Conservation (phyloP, 2,888 invertebrate genomes). For the Strigamia crassipes region DNA sequence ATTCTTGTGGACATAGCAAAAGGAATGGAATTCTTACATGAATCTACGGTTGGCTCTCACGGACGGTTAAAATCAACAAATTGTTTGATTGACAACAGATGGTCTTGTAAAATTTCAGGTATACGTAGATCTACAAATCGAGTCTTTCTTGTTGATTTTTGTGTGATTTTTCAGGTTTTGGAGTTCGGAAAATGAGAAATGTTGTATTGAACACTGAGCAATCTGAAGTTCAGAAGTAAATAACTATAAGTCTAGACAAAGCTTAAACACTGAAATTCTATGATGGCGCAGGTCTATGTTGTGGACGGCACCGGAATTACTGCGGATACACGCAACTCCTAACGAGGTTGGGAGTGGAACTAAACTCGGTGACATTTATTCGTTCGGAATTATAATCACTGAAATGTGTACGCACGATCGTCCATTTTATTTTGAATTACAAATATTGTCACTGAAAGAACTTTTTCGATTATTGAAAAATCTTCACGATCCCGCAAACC, state of each 20-base stretch:
- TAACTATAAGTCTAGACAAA: too few species aligned
- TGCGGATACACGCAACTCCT: neutral
- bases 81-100: slow-evolving; percentile 44
- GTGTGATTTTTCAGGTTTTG: neutral
- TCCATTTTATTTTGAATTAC: neutral
- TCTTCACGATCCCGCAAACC: neutral
- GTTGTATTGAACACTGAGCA: neutral
- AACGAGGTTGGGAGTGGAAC: slow-evolving; percentile 39
- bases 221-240: neutral
- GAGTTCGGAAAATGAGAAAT: slow-evolving; percentile 10
- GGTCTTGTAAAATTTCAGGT: slow-evolving; percentile 45
- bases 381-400: slow-evolving; percentile 33
- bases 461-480: slow-evolving; percentile 1
- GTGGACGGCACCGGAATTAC: slow-evolving; percentile 44
- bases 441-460: slow-evolving; percentile 1
- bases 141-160: neutral
- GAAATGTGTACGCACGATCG: slow-evolving; percentile 21
- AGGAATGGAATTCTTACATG: slow-evolving; percentile 41
- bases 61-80: slow-evolving; percentile 40
- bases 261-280: neutral
- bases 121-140: neutral
- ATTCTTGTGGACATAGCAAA: slow-evolving; percentile 16
- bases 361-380: slow-evolving; percentile 23
- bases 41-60: slow-evolving; percentile 4
- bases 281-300: neutral